These are phyloP conservation scores for Perithous albicinctus DNA, from an alignment of 2,888 invertebrate species.

Conservation along the genomic window DNA sequence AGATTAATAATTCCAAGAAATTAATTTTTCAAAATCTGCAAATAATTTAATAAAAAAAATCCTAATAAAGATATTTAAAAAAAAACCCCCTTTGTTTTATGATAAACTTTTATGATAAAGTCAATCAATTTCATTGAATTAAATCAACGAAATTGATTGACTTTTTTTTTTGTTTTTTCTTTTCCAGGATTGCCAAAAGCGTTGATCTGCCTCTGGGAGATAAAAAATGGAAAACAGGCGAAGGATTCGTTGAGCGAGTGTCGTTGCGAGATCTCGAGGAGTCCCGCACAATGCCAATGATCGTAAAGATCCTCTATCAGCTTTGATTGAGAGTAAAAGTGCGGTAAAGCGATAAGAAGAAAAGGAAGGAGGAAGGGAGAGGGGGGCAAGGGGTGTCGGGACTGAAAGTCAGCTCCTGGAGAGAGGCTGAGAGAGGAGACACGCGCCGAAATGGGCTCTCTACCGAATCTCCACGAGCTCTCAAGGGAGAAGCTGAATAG, in stretches of 20 bases:
- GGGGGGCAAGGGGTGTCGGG: not conserved
- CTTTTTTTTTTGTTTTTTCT: not conserved
- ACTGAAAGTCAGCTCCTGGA: no score
- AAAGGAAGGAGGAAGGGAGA: slow-evolving; percentile 55
- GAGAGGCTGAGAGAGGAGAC: no score
- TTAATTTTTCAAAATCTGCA: no score
- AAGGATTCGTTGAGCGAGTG: slow-evolving; percentile 36
- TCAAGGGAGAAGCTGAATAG: slow-evolving; percentile 83
- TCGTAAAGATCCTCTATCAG: slow-evolving; percentile 37
- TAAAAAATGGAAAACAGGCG: slow-evolving; percentile 22
- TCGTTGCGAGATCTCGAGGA: slow-evolving; percentile 20
- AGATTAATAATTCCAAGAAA: no score
- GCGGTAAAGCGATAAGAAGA: slow-evolving; percentile 65
- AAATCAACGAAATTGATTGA: no score
- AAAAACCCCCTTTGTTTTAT: no score
- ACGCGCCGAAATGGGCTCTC: slow-evolving; percentile 86
- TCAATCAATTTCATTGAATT: no score
- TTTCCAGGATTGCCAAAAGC: slow-evolving; percentile 30
- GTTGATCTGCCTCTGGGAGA: slow-evolving; percentile 22
- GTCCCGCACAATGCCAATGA: slow-evolving; percentile 31
- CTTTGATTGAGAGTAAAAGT: slow-evolving; percentile 42
- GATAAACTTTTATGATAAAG: no score
- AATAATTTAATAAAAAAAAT: no score
- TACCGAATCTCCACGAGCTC: slow-evolving; percentile 89
- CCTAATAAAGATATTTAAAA: no score